phyloP scores from a whole-genome alignment of 2,888 invertebrate species.

The Drosophila peninsularis region DNA sequence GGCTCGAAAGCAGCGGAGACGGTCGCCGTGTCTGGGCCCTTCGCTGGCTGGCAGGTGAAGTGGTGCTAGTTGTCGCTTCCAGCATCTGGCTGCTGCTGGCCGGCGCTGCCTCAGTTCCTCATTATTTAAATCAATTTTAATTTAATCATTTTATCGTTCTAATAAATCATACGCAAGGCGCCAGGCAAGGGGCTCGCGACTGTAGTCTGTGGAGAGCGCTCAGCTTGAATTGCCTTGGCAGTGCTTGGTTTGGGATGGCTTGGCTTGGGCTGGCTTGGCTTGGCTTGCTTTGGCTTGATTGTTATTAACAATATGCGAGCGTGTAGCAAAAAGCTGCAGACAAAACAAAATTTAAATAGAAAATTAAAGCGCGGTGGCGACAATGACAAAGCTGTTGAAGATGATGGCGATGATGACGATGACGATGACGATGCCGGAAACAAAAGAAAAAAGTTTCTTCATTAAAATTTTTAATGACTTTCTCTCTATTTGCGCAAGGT shows the following conservation, averaged over 20 bases:
- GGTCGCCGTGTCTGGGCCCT: background rate
- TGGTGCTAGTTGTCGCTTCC: conserved; percentile 36
- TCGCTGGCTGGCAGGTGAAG: conserved; percentile 26
- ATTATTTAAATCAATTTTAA: conserved; percentile 79
- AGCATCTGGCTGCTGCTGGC: conserved; percentile 21
- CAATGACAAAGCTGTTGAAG: conserved; percentile 30
- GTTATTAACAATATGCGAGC: conserved; percentile 68
- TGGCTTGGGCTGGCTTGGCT: conserved; percentile 25
- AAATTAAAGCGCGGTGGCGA: conserved; percentile 62
- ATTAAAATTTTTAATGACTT: conserved; percentile 78
- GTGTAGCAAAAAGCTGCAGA: conserved; percentile 47
- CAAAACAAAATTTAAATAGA: conserved; percentile 78
- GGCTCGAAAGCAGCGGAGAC: conserved; percentile 19
- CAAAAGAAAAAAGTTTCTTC: conserved; percentile 77
- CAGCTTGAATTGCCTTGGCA: conserved; percentile 14
- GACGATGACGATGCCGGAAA: conserved; percentile 53
- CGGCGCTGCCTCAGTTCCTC: conserved; percentile 24
- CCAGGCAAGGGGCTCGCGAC: conserved; percentile 16
- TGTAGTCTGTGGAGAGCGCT: conserved; percentile 11
- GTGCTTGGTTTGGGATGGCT: conserved; percentile 26
- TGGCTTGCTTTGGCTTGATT: conserved; percentile 41
- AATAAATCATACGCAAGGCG: conserved; percentile 71
- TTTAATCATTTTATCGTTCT: conserved; percentile 78
- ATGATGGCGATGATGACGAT: conserved; percentile 35
- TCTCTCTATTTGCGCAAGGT: conserved; percentile 76